Base-by-base conservation (phyloP, 2,113 vertebrate species). In the Lepisosteus osseus region DNA sequence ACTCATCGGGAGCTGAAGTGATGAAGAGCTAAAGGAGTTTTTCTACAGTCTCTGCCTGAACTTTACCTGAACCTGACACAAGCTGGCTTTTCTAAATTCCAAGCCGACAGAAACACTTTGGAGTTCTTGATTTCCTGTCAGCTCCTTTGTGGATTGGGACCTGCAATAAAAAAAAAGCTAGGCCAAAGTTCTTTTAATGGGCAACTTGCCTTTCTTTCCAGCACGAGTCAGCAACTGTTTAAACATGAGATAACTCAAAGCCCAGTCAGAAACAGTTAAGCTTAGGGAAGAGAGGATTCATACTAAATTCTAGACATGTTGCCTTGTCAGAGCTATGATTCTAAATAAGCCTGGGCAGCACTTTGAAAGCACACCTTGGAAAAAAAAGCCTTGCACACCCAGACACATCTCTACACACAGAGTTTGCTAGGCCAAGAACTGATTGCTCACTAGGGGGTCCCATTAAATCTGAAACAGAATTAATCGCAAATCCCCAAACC, bases 151-250 rank as follows among this genome's bases (percentile, higher is more conserved):
- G 59, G 14, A 61, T 29, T 61, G 59, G 59, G 59, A 61, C 59
- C 59, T 29, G 17, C 6, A 15, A 29, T 6, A 61, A 29, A 15
- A 15, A 6, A 61, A 61, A 61, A 61, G 59, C 59, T 15, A 61
- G 59, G 59, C 59, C 59, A 61, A 61, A 61, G 59, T 61, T 61
- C 59, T 61, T 61, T 61, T 61, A 61, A 61, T 61, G 59, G 59
- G 59, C 59, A 61, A 15, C 14, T 61, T 61, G 13, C 59, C 14
- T 29, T 61, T 61, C 17, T 61, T 61, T 15, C 6, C 6, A 11
- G 6, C 13, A 61, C 17, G 6, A 61, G 14, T 14, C 17, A 61
- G 17, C 7, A 7, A 61, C 59, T 61, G 59, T 14, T 14, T 61
- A 61, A 61, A 61, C 13, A 61, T 15, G 59, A 61, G 59, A 61